These are phyloP conservation scores for Corvus cornix DNA, from an alignment of 2,113 vertebrate genomes.

Conservation along the genomic window DNA sequence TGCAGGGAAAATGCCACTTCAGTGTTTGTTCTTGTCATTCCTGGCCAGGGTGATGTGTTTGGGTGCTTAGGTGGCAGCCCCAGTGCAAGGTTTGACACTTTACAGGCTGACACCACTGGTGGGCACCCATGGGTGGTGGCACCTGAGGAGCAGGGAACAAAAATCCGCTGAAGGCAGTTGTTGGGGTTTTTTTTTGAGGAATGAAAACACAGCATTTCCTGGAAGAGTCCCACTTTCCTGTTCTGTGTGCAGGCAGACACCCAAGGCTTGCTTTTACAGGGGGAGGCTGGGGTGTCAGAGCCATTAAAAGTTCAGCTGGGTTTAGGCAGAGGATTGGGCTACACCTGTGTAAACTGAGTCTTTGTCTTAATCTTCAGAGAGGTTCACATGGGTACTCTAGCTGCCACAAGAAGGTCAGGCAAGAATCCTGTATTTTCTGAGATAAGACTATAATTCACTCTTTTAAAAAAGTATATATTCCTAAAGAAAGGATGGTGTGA, in stretches of 20 bases:
- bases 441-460: not conserved
- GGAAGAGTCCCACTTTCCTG: not conserved
- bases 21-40: not conserved
- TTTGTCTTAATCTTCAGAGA: not conserved
- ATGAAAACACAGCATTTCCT: not conserved
- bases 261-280: not conserved
- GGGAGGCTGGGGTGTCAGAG: not conserved
- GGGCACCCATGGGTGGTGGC: not conserved
- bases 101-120: rapidly evolving
- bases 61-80: not conserved
- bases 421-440: not conserved
- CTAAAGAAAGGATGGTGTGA: not conserved
- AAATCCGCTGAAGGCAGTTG: not conserved
- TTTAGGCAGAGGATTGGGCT: not conserved
- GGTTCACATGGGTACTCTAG: not conserved
- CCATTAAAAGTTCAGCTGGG: not conserved
- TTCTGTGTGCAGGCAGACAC: not conserved
- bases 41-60: not conserved
- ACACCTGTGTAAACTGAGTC: not conserved
- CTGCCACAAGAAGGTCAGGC: not conserved
- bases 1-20: not conserved
- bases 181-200: not conserved
- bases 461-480: not conserved
- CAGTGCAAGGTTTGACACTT: not conserved
- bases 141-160: rapidly evolving